These are phyloP conservation scores for Ovibos moschatus DNA, from an alignment of 2,113 vertebrate genomes.

Conservation along the genomic window DNA sequence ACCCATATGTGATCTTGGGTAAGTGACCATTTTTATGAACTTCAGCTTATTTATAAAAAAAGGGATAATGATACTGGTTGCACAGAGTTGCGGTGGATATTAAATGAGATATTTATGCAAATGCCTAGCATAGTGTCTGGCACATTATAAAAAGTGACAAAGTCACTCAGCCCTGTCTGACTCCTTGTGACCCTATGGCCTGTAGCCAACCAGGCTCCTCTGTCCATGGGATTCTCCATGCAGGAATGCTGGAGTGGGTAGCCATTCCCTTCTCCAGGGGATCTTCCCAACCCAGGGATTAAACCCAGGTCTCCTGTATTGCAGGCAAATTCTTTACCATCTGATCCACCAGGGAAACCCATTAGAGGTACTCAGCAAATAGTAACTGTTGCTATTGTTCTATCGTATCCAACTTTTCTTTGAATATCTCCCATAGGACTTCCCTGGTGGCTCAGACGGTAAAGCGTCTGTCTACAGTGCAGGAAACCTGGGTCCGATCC, in stretches of 20 bases:
- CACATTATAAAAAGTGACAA: neutral
- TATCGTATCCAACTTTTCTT: neutral
- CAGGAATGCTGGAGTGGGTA: neutral
- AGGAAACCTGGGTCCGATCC: no score
- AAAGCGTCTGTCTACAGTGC: no score
- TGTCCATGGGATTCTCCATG: neutral
- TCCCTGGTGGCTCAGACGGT: no score
- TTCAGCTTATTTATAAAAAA: neutral
- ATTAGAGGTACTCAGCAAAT: neutral
- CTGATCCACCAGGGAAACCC: neutral
- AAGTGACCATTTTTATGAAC: neutral
- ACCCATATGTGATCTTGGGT: neutral
- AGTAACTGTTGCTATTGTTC: neutral
- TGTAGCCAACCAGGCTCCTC: neutral
- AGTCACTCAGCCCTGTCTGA: neutral
- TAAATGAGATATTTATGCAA: neutral
- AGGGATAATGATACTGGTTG: neutral
- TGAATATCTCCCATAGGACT: neutral
- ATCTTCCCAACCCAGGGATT: neutral
- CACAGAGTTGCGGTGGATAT: neutral
- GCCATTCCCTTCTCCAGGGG: neutral
- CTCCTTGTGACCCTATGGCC: neutral
- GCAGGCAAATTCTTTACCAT: neutral
- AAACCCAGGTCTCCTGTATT: neutral
- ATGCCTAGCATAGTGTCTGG: neutral